Percentiles rank a stretch among this genome's conserved stretches.
phyloP scores from a whole-genome alignment of 2,797 vertebrate genomes.

The Cercopithecus petaurista region DNA sequence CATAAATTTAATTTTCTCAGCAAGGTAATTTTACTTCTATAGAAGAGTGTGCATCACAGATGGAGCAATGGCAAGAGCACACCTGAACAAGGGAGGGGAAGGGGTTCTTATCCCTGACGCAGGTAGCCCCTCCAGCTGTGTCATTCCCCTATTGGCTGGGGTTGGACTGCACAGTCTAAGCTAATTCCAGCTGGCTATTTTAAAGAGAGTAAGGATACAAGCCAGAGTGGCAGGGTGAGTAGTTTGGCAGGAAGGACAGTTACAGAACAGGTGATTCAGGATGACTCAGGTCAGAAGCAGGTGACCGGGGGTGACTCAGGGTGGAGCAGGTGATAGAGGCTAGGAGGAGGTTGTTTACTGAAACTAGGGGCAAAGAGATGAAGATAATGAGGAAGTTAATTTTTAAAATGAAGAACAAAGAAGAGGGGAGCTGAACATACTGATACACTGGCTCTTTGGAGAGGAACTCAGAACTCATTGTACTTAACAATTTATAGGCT shows the following conservation, averaged over 20 bases:
- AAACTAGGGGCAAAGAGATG: too few species aligned
- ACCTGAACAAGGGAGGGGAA: neutral
- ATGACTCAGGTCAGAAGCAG: too few species aligned
- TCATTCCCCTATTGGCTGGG: neutral
- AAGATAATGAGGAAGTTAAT: too few species aligned
- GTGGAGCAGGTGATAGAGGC: too few species aligned
- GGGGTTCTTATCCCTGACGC: neutral
- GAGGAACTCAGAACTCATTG: too few species aligned
- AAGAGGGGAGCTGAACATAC: too few species aligned
- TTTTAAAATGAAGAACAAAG: too few species aligned
- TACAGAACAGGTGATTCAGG: neutral
- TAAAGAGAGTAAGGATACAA: neutral
- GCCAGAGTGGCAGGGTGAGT: neutral
- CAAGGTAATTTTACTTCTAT: neutral
- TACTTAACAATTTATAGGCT: too few species aligned
- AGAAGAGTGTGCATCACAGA: neutral
- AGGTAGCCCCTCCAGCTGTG: neutral
- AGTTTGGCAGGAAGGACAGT: neutral
- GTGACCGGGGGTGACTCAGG: neutral
- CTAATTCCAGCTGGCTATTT: neutral
- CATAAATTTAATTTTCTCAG: neutral
- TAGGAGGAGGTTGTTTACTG: too few species aligned
- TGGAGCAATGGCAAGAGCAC: neutral
- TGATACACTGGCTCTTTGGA: too few species aligned
- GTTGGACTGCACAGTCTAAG: neutral